Evolutionary conservation across 1,140 invertebrate species (phyloP).

Genomic region (Anadara kagoshimensis): DNA sequence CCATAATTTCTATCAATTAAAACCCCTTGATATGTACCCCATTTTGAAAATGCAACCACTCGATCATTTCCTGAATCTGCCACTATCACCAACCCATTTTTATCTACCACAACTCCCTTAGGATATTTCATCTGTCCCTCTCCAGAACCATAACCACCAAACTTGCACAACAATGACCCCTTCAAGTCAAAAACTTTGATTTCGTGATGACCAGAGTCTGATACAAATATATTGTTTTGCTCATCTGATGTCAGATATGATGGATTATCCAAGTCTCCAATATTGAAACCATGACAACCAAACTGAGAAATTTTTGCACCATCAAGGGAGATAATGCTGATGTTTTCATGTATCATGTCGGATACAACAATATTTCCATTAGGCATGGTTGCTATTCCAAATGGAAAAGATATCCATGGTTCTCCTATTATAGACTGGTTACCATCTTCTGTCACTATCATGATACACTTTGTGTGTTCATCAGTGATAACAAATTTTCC

Average conservation of each 20-base stretch:
- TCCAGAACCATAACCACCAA: constrained; percentile 48
- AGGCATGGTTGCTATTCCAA: constrained; percentile 31
- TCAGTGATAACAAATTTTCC: constrained; percentile 38
- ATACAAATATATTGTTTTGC: constrained; percentile 76
- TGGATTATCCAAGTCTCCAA: constrained; percentile 76
- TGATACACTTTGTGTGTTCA: constrained; percentile 43
- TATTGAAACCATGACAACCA: constrained; percentile 88
- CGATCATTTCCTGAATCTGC: constrained; percentile 98
- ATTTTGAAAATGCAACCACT: constrained; percentile 89
- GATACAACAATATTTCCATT: constrained; percentile 39
- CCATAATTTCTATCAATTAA: constrained; percentile 94
- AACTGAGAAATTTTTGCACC: constrained; percentile 78
- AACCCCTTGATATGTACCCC: constrained; percentile 74
- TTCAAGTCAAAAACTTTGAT: constrained; percentile 73
- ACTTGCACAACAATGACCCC: constrained; percentile 43
- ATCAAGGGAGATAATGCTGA: constrained; percentile 29
- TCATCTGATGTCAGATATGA: constrained; percentile 68
- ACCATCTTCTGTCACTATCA: constrained; percentile 10
- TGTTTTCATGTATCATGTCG: constrained; percentile 46
- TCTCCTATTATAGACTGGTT: constrained; percentile 10
- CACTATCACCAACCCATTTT: constrained; percentile 95
- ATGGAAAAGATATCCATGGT: constrained; percentile 37
- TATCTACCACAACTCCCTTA: constrained; percentile 97
- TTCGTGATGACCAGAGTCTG: constrained; percentile 78
- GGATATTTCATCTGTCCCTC: constrained; percentile 90